These are phyloP conservation scores for Phrynocephalus versicolor DNA, from an alignment of 2,113 vertebrate species.

Conservation along the genomic window DNA sequence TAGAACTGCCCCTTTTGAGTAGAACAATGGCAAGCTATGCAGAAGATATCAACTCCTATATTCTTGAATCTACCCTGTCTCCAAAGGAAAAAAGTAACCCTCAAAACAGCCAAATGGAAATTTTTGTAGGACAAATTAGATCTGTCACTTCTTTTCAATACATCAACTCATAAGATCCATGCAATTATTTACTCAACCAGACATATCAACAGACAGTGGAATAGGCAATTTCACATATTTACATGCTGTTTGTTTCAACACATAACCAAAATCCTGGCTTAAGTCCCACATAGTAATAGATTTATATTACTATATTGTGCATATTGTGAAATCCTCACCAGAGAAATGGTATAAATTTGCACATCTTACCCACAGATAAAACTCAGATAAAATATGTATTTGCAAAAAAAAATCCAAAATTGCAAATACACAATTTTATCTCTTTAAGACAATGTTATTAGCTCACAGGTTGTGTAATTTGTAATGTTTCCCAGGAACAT, in stretches of 20 bases:
- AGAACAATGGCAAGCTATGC: conserved; percentile 61
- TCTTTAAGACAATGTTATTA: conserved; percentile 12
- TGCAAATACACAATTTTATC: too few species aligned
- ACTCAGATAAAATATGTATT: conserved; percentile 4
- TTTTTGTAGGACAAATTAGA: conserved; percentile 45
- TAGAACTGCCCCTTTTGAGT: conserved; percentile 44
- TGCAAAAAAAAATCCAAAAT: background rate
- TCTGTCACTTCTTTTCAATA: conserved; percentile 32
- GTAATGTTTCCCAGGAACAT: conserved; percentile 3
- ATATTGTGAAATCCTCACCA: background rate
- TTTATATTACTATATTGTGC: conserved; percentile 28
- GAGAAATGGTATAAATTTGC: background rate
- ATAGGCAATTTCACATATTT: conserved; percentile 27
- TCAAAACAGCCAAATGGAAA: conserved; percentile 52
- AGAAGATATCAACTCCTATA: conserved; percentile 60
- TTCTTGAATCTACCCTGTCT: conserved; percentile 67
- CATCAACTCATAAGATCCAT: conserved; percentile 30
- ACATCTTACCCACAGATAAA: conserved; percentile 6
- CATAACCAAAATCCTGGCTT: conserved; percentile 41
- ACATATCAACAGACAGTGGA: conserved; percentile 33
- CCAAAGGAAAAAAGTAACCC: conserved; percentile 66
- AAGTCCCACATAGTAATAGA: conserved; percentile 32
- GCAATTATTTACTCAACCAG: conserved; percentile 23
- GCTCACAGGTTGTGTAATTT: conserved; percentile 10
- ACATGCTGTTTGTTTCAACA: conserved; percentile 38